Conservation (phyloP, 2,113 vertebrate genomes). For the Pomatorhinus ruficollis region DNA sequence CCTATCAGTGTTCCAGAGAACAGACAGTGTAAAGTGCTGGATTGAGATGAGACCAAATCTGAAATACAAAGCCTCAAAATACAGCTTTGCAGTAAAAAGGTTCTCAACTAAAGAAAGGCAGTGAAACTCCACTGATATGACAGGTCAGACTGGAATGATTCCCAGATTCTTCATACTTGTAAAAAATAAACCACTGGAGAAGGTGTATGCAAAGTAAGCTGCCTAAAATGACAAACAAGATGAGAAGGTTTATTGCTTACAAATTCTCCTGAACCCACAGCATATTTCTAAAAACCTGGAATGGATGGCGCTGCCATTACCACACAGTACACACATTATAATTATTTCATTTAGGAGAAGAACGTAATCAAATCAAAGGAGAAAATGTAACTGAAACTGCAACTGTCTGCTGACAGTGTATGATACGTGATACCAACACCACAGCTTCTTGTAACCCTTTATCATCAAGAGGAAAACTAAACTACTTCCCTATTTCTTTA, state of each 20-base stretch:
- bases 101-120: background rate
- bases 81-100: background rate
- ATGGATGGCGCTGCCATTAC: conserved; percentile 1
- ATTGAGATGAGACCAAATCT: background rate
- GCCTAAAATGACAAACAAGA: background rate
- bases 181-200: conserved; percentile 1
- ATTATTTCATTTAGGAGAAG: conserved; percentile 61
- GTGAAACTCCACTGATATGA: background rate
- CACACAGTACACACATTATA: conserved; percentile 6
- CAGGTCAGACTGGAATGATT: background rate
- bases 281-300: background rate
- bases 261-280: background rate
- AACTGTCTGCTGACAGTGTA: conserved; percentile 29
- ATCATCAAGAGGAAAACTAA: background rate
- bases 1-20: background rate
- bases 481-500: background rate
- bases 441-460: conserved; percentile 29
- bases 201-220: background rate
- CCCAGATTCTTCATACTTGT: background rate
- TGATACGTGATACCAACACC: background rate
- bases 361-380: conserved; percentile 56
- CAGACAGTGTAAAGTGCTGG: background rate
- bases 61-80: background rate
- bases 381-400: conserved; percentile 53
- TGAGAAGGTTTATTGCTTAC: background rate